These are phyloP conservation scores for Spinibarbus caldwelli DNA, from an alignment of 2,797 vertebrate genomes.

Conservation along the genomic window DNA sequence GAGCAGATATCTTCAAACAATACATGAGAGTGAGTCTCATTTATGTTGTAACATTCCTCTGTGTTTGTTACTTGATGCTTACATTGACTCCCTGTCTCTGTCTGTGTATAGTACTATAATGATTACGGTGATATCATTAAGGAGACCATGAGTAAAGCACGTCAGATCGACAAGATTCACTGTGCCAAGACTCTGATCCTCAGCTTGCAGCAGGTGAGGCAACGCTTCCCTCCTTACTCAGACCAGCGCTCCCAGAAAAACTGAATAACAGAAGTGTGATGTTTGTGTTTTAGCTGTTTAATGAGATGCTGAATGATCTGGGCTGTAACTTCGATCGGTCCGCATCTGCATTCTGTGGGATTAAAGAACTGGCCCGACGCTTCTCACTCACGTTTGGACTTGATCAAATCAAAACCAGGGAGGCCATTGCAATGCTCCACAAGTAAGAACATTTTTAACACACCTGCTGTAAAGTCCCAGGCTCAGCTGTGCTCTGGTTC, in stretches of 20 bases:
- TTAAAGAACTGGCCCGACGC: slow-evolving; percentile 87
- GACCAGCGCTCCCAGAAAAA: not conserved
- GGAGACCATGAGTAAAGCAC: slow-evolving; percentile 90
- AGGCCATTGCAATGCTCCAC: slow-evolving; percentile 90
- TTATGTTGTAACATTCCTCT: not conserved
- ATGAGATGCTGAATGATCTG: slow-evolving; percentile 88
- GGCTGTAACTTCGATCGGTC: slow-evolving; percentile 88
- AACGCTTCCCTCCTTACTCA: not conserved
- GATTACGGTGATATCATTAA: slow-evolving; percentile 90
- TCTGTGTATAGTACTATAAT: slow-evolving; percentile 82
- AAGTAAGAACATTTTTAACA: slow-evolving; percentile 77
- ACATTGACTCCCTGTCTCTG: not conserved
- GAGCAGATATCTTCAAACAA: slow-evolving; percentile 89
- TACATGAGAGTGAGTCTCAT: slow-evolving; percentile 83
- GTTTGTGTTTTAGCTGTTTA: slow-evolving; percentile 81
- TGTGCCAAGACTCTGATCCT: slow-evolving; percentile 90
- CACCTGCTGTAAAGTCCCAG: not conserved
- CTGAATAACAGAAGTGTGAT: not conserved
- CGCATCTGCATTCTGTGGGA: slow-evolving; percentile 85
- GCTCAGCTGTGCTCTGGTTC: not conserved
- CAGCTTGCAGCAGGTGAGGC: slow-evolving; percentile 88
- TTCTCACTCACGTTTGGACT: slow-evolving; percentile 89
- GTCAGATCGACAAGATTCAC: slow-evolving; percentile 89
- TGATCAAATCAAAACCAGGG: slow-evolving; percentile 89
- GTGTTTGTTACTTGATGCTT: not conserved